These are phyloP conservation scores for Halcyon senegalensis DNA, from an alignment of 2,113 vertebrate species.

Conservation along the genomic window DNA sequence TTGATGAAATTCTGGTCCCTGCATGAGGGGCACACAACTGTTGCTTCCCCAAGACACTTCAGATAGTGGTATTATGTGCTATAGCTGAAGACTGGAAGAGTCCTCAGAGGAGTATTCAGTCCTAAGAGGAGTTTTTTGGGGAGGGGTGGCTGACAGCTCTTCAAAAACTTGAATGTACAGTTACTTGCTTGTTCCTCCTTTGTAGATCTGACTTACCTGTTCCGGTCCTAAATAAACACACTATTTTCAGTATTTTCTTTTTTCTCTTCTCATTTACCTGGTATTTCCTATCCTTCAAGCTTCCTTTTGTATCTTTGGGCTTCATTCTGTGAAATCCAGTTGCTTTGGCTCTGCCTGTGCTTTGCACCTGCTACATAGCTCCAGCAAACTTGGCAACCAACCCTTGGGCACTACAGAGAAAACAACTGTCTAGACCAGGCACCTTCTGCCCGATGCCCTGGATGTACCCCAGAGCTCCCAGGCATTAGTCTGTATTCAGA, in stretches of 20 bases:
- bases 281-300: background rate
- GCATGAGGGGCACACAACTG: too few relatives aligned
- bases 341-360: background rate
- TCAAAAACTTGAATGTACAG: background rate
- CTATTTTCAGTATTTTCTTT: background rate
- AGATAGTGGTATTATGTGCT: background rate
- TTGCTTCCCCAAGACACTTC: background rate
- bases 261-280: background rate
- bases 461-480: background rate
- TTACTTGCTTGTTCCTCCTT: background rate
- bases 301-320: background rate
- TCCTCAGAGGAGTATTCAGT: background rate
- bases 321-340: background rate
- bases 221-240: background rate
- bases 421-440: constrained; percentile 37
- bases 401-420: constrained; percentile 3
- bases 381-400: constrained; percentile 34
- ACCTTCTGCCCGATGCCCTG: constrained; percentile 2
- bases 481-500: background rate
- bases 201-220: background rate
- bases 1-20: background rate
- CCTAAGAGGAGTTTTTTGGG: background rate
- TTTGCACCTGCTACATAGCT: constrained; percentile 3
- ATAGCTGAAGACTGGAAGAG: background rate
- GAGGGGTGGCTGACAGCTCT: background rate